Evolutionary conservation across 1,140 invertebrate genomes (phyloP).

Genomic region (Micrasema longulum): DNA sequence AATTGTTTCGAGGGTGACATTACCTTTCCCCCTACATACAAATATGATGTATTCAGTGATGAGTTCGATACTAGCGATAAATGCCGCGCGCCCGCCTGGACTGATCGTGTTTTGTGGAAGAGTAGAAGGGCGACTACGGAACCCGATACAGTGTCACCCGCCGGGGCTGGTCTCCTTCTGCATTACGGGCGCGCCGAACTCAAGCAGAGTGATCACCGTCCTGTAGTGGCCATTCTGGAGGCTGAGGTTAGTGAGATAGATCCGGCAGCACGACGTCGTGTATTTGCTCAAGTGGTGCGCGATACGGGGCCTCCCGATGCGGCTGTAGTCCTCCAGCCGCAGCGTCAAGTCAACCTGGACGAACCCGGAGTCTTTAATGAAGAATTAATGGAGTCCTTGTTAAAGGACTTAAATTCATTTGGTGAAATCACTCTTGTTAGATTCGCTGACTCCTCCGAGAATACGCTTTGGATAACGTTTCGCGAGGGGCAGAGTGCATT

Average conservation of each 20-base stretch:
- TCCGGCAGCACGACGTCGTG: conserved; percentile 75
- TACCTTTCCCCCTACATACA: conserved; percentile 96
- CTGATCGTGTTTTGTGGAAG: conserved; percentile 94
- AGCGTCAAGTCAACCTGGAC: conserved; percentile 61
- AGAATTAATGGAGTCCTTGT: conserved; percentile 77
- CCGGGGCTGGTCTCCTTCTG: conserved; percentile 83
- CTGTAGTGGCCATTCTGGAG: conserved; percentile 91
- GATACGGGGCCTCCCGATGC: conserved; percentile 94
- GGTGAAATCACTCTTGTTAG: conserved; percentile 91
- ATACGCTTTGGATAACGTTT: conserved; percentile 91
- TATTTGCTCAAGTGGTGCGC: conserved; percentile 88
- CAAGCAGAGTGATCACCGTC: conserved; percentile 98
- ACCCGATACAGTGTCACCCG: conserved; percentile 72
- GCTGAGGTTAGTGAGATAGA: conserved; percentile 87
- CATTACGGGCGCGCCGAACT: conserved; percentile 94
- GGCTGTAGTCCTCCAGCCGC: conserved; percentile 86
- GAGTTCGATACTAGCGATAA: conserved; percentile 99
- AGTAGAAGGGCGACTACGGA: conserved; percentile 79
- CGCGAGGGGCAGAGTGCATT: conserved; percentile 86
- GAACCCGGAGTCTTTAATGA: conserved; percentile 73
- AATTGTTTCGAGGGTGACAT: conserved; percentile 94
- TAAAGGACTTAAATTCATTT: conserved; percentile 80
- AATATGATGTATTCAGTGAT: conserved; percentile 98
- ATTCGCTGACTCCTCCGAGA: conserved; percentile 79
- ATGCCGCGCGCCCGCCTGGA: conserved; percentile 96